phyloP scores from a whole-genome alignment of 2,113 vertebrate species.

The Lathamus discolor region DNA sequence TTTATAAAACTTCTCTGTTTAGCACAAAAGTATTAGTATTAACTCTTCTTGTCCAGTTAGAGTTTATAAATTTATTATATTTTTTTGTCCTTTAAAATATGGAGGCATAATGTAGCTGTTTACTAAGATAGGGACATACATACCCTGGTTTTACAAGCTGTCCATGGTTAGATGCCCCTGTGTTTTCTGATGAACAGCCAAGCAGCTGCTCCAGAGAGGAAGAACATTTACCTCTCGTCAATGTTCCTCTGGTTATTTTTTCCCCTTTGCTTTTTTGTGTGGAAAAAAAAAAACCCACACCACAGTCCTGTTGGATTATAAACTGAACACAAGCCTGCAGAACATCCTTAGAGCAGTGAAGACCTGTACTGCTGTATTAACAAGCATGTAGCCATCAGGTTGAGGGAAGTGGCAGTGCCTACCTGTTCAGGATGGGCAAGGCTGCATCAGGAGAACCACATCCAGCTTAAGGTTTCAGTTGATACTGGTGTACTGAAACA shows the following conservation, averaged over 20 bases:
- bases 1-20: neutral
- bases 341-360: fast-evolving
- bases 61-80: neutral
- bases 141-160: neutral
- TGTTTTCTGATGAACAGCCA: neutral
- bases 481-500: neutral
- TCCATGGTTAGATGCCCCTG: fast-evolving
- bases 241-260: neutral
- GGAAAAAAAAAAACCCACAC: neutral
- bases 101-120: neutral
- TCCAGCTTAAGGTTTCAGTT: neutral
- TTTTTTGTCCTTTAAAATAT: neutral
- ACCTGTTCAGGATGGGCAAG: neutral
- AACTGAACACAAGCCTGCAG: neutral
- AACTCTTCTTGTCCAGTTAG: neutral
- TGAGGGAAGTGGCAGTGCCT: neutral
- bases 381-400: neutral
- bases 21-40: neutral
- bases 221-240: neutral
- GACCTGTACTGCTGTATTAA: neutral
- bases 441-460: fast-evolving
- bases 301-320: neutral
- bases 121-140: neutral
- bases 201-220: neutral
- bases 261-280: neutral